phyloP scores from a whole-genome alignment of 1,140 invertebrate species.

The Drosophila bipectinata region DNA sequence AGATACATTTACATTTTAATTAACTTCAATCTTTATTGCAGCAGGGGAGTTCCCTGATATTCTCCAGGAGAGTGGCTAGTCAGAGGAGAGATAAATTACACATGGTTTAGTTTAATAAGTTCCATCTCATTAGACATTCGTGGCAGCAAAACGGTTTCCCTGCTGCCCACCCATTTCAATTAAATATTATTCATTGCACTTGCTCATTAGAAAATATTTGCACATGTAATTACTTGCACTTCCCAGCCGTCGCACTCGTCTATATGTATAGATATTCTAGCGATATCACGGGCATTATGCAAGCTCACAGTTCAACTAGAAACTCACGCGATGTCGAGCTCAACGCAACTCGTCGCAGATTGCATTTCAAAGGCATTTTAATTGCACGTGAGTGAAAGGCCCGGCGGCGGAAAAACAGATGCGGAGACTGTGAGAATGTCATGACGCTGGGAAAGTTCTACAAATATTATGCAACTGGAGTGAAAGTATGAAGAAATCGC shows the following conservation, averaged over 20 bases:
- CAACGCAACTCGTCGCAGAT: conserved; percentile 48
- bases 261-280: conserved; percentile 7
- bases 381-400: conserved; percentile 58
- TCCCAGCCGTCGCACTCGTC: conserved; percentile 5
- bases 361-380: conserved; percentile 72
- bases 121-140: conserved; percentile 53
- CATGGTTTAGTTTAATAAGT: conserved; percentile 22
- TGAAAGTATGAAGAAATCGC: conserved; percentile 46
- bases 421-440: conserved; percentile 40
- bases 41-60: not conserved
- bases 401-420: not conserved
- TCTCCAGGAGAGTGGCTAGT: not conserved
- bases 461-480: conserved; percentile 27
- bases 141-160: conserved; percentile 42
- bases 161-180: conserved; percentile 45
- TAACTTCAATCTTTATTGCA: conserved; percentile 16
- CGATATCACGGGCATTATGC: conserved; percentile 35
- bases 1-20: conserved; percentile 9
- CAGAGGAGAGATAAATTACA: not conserved
- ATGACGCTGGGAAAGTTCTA: conserved; percentile 58
- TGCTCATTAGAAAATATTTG: conserved; percentile 78
- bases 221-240: conserved; percentile 72
- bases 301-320: conserved; percentile 27
- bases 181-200: conserved; percentile 73
- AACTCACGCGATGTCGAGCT: conserved; percentile 48